Base-by-base conservation (phyloP, 2,888 invertebrate genomes). In the Acleris literana region DNA sequence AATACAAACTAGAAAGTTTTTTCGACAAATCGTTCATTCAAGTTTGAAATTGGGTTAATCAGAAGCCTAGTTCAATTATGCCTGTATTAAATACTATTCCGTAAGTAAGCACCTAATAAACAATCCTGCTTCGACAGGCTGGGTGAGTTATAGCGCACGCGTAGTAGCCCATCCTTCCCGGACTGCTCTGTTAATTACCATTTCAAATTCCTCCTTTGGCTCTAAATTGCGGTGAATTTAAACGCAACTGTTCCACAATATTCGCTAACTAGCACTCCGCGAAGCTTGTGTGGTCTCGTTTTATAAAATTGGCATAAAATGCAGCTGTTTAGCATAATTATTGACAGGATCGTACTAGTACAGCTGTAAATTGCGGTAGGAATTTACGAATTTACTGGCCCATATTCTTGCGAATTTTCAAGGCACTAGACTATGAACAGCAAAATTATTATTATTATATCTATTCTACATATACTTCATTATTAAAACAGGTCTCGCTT, bases 121-220 rank as follows among this genome's bases (percentile, higher is more conserved):
- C 76, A 74, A 76, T 75, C 68, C 64, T 72, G 71, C 74, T 78
- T 76, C 71, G 78, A 77, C 75, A 72, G 70, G 59, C 75, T 72
- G 71, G 60, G 64, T 68, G 46, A 71, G 74, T 72, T 76, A 78
- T 85, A 82, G 85, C 83, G 76, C 81, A 85, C 82, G 77, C 49
- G 20, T 48, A 63, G 65, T 69, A 69, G 71, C 72, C 76, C 79
- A 87, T 89, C 84, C 82, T 88, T 89, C 87, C 88, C 66, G 64
- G 72, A 74, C 72, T 72, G 69, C 79, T 73, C 77, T 82, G 81
- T 83, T 89, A 86, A 90, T 90, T 89, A 89, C 82, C 80, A 86
- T 84, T 87, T 85, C 82, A 85, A 88, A 88, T 85, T 79, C 77
- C 80, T 80, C 74, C 79, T 80, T 80, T 79, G 72, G 74, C 77